Evolutionary conservation across 2,888 invertebrate species (phyloP), one percentile per base, ranked within the genome.

Genomic region (Monochamus alternatus): DNA sequence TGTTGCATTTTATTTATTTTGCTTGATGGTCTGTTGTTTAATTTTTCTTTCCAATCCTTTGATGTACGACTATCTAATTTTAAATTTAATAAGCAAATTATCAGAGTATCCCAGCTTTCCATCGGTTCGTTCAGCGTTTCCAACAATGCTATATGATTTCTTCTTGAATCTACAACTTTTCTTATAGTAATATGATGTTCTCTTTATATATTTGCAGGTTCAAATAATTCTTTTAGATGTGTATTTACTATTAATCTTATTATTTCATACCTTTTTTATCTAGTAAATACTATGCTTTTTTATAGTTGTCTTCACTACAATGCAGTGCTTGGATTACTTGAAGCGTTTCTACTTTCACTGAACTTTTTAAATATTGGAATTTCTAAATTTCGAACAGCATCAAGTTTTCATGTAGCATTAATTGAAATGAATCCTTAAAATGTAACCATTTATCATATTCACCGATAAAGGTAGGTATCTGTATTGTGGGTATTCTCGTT

Each of bases 391-490:
- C 32, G 5, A 10, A 30, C 32, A 62, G 10, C 7, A 30, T 31
- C 12, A 32, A 5, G 30, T 62, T 5, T 32, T 30, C 30, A 8
- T 38, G 38, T 5, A 38, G 38, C 38, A 31, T 31, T 62, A 5
- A 5, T 32, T 30, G 5, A 31, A 62, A 62, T 8, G 22, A 62
- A 62, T 62, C 62, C 62, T 62, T 62, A 62, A 62, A 62, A 31
- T 8, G 12, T 8, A 62, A 32, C 62, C 22, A 62, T 31, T 62
- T 62, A 10, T 62, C 31, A 32, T 62, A 62, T 5, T 62, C 32
- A 2, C 62, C 62, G 31, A 4, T 38, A 5, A 38, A 38, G 38
- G 38, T 38, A 38, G 38, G 38, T 38, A 38, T 38, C 5, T 38
- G 12, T 30, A 12, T 30, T 7, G 32, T 9, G 9, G n/a, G 62